Percentiles rank a stretch among this genome's conserved stretches.
phyloP scores from a whole-genome alignment of 1,140 invertebrate genomes.

The Helicoverpa armigera region DNA sequence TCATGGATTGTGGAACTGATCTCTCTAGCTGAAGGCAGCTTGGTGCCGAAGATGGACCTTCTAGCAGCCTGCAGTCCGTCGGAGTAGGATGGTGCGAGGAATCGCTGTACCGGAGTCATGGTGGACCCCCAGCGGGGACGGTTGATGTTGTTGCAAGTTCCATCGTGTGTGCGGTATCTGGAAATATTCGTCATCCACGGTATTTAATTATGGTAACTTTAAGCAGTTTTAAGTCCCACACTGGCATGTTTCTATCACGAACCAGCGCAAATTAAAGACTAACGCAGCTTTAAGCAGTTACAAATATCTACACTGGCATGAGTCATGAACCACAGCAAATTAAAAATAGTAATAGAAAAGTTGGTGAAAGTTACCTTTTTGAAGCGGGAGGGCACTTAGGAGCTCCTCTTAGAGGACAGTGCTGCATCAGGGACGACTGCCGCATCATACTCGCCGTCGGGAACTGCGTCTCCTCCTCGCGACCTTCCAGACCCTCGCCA shows the following conservation, averaged over 20 bases:
- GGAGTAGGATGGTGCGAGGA: conserved; percentile 93
- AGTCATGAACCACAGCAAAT: neutral
- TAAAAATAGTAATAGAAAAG: neutral
- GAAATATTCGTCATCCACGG: conserved; percentile 4
- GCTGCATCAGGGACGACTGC: conserved; percentile 86
- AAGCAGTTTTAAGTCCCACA: no score
- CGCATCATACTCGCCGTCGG: conserved; percentile 79
- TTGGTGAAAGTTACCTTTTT: conserved; percentile 82
- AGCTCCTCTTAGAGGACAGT: conserved; percentile 88
- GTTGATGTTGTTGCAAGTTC: conserved; percentile 94
- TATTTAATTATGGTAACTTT: no score
- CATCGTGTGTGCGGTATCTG: conserved; percentile 93
- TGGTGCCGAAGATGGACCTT: conserved; percentile 86
- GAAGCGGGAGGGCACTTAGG: conserved; percentile 88
- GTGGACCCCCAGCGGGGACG: conserved; percentile 93
- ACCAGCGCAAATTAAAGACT: no score
- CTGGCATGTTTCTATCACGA: no score
- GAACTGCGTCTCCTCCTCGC: conserved; percentile 69
- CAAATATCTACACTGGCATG: no score
- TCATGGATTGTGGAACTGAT: conserved; percentile 90
- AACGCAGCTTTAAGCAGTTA: no score
- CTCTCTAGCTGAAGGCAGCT: conserved; percentile 90
- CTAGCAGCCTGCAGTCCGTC: conserved; percentile 90
- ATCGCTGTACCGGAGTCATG: conserved; percentile 93
- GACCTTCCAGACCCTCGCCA: conserved; percentile 61